Conservation (phyloP, 2,888 invertebrate species). For the Papilio elwesi region DNA sequence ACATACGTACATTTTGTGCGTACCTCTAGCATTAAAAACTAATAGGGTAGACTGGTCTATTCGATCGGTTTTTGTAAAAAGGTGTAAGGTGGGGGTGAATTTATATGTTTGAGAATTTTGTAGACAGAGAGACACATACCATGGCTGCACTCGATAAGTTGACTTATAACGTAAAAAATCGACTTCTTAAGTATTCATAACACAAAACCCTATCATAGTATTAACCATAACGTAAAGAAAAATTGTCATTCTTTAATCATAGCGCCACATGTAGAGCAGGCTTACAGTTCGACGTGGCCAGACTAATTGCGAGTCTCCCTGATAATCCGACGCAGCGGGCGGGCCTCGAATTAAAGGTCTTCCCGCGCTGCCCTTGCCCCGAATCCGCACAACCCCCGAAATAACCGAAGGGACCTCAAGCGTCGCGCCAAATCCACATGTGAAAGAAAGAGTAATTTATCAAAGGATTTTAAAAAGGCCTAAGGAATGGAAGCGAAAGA, state of each 20-base stretch:
- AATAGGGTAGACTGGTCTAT: too few species aligned
- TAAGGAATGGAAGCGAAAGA: constrained; percentile 72
- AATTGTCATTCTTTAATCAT: constrained; percentile 20
- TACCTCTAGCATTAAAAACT: too few species aligned
- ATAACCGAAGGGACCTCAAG: constrained; percentile 66
- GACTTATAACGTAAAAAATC: too few species aligned
- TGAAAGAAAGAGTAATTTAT: constrained; percentile 84
- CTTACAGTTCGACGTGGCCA: constrained; percentile 41
- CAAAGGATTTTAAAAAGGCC: constrained; percentile 77
- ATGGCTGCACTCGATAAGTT: too few species aligned
- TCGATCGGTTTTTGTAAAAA: too few species aligned
- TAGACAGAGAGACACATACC: too few species aligned
- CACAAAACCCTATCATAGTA: constrained; percentile 7
- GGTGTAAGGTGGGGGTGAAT: too few species aligned
- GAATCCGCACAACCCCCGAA: constrained; percentile 57
- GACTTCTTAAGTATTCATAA: too few species aligned
- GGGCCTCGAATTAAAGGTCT: constrained; percentile 81
- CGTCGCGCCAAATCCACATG: constrained; percentile 74
- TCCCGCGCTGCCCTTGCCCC: constrained; percentile 64
- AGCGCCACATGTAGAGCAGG: constrained; percentile 21
- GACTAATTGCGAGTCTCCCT: constrained; percentile 76
- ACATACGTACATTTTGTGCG: too few species aligned
- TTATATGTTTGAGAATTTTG: too few species aligned
- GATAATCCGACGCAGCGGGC: constrained; percentile 82
- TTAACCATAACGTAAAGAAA: constrained; percentile 17